Evolutionary conservation across 2,113 vertebrate genomes (phyloP).

Genomic region (Chloropsis cyanopogon): DNA sequence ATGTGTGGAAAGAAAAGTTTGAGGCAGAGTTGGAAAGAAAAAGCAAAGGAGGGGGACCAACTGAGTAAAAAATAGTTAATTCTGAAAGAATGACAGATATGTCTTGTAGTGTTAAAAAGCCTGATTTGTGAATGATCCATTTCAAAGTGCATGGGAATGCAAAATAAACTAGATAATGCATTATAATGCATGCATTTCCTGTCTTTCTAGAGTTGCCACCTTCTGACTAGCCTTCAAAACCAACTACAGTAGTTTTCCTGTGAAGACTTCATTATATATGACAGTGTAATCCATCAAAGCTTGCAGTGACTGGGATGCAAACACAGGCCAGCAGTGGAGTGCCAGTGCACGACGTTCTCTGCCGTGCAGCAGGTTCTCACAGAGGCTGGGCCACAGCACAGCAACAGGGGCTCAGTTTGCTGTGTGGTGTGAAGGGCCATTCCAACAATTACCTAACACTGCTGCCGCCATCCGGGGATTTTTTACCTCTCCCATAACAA

Average conservation of each 20-base stretch:
- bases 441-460: not conserved
- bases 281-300: not conserved
- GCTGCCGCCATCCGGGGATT: not conserved
- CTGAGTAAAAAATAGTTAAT: not conserved
- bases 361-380: not conserved
- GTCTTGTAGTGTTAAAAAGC: not conserved
- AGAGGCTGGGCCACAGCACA: not conserved
- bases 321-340: not conserved
- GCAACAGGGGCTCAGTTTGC: not conserved
- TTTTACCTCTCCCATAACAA: not conserved
- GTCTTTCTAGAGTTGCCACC: not conserved
- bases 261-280: not conserved
- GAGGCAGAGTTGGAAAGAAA: not conserved
- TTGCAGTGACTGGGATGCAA: not conserved
- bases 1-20: not conserved
- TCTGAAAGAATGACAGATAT: not conserved
- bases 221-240: not conserved
- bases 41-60: not conserved
- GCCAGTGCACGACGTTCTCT: not conserved
- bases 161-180: not conserved
- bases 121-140: not conserved
- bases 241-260: not conserved
- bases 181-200: not conserved
- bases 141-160: not conserved
- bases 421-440: not conserved